Percentiles rank a stretch among this genome's conserved stretches.
Evolutionary conservation across 2,888 invertebrate species (phyloP).

Genomic region (Noctua pronuba): DNA sequence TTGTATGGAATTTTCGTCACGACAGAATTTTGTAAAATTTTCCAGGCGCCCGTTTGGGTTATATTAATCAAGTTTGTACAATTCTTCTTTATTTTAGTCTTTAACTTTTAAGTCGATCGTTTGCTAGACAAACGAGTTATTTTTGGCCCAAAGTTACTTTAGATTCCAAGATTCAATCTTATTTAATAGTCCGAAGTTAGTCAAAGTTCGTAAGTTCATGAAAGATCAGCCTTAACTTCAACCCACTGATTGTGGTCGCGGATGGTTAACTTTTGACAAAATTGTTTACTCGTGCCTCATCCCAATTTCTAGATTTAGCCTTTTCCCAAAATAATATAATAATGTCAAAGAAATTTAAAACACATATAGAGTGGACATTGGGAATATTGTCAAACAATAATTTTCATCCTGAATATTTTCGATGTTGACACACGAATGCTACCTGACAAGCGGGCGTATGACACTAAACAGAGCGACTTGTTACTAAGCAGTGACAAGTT

Average conservation of each 20-base stretch:
- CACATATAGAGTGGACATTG: no score
- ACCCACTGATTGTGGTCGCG: slow-evolving; percentile 21
- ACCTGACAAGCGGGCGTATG: no score
- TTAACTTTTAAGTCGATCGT: not conserved
- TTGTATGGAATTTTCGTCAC: not conserved
- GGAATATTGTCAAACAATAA: no score
- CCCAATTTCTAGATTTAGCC: not conserved
- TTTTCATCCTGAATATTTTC: no score
- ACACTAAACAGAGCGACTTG: no score
- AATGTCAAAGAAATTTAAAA: no score
- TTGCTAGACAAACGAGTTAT: slow-evolving; percentile 8
- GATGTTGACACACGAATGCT: no score
- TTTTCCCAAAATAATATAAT: slow-evolving; percentile 9
- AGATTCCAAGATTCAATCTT: slow-evolving; percentile 14
- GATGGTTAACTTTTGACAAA: slow-evolving; percentile 2
- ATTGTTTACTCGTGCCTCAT: not conserved
- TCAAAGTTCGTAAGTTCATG: slow-evolving; percentile 31
- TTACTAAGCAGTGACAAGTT: no score
- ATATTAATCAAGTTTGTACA: not conserved
- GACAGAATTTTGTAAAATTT: not conserved
- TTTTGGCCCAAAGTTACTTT: slow-evolving; percentile 10
- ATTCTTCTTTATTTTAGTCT: not conserved
- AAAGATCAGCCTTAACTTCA: not conserved
- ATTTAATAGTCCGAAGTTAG: slow-evolving; percentile 6
- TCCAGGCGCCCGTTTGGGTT: not conserved